Conservation (phyloP, 2,113 vertebrate genomes). For the Scalopus aquaticus region DNA sequence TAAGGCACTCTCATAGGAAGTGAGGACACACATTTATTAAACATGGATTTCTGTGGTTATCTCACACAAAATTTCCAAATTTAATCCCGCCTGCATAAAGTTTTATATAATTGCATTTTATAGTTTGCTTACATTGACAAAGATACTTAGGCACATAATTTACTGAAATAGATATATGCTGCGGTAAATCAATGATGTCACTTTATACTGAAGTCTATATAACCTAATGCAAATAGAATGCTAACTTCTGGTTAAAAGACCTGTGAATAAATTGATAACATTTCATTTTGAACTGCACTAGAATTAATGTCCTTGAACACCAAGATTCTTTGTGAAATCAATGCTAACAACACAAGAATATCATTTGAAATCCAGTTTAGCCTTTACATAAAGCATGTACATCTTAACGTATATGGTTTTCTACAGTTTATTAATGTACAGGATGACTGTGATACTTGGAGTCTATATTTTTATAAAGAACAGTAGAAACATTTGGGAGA, state of each 20-base stretch:
- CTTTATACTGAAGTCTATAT: neutral
- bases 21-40: neutral
- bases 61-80: neutral
- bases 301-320: neutral
- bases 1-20: neutral
- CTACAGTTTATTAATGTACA: neutral
- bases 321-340: neutral
- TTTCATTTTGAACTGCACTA: neutral
- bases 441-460: neutral
- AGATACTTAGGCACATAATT: neutral
- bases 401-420: neutral
- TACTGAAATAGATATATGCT: neutral
- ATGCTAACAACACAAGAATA: neutral
- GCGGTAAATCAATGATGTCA: neutral
- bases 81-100: neutral
- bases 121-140: neutral
- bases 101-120: neutral
- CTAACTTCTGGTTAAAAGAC: constrained; percentile 27
- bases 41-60: neutral
- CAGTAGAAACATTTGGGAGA: neutral
- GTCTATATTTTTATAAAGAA: neutral
- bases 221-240: neutral
- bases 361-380: neutral
- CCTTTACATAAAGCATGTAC: neutral
- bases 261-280: neutral